Conservation (phyloP, 1,140 invertebrate genomes). For the Eupristina koningsbergeri region DNA sequence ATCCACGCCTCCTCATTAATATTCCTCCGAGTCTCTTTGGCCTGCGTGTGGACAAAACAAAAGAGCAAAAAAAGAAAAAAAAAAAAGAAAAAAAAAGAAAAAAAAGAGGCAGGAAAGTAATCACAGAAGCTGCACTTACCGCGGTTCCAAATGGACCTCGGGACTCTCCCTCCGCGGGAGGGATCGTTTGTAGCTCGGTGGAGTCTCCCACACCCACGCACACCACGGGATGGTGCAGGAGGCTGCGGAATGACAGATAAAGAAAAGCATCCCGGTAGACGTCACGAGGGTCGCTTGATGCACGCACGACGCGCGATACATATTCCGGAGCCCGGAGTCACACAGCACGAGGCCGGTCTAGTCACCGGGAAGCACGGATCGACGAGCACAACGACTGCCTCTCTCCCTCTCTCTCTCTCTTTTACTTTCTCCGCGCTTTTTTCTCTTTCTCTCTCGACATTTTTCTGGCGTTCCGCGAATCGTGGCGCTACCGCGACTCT, state of each 20-base stretch:
- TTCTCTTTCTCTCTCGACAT: too few species aligned
- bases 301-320: background rate
- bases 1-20: constrained; percentile 45
- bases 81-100: too few species aligned
- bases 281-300: constrained; percentile 11
- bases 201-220: background rate
- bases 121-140: constrained; percentile 33
- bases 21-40: background rate
- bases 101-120: constrained; percentile 2
- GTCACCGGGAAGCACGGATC: constrained; percentile 37
- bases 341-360: background rate
- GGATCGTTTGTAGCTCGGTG: constrained; percentile 3
- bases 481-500: background rate
- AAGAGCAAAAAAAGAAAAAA: too few species aligned
- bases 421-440: constrained; percentile 22
- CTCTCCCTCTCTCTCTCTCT: background rate
- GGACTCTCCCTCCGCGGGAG: background rate
- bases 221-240: background rate
- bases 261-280: background rate
- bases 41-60: background rate
- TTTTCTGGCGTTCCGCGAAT: constrained; percentile 4
- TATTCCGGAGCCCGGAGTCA: constrained; percentile 7
- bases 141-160: constrained; percentile 22
- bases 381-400: background rate
- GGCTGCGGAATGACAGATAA: background rate